A percentile compares a stretch with the other conserved stretches of the same genome.
These are phyloP conservation scores for Spongilla lacustris DNA, from an alignment of 37 sponge, comb jelly and placozoan genomes.

Conservation along the genomic window DNA sequence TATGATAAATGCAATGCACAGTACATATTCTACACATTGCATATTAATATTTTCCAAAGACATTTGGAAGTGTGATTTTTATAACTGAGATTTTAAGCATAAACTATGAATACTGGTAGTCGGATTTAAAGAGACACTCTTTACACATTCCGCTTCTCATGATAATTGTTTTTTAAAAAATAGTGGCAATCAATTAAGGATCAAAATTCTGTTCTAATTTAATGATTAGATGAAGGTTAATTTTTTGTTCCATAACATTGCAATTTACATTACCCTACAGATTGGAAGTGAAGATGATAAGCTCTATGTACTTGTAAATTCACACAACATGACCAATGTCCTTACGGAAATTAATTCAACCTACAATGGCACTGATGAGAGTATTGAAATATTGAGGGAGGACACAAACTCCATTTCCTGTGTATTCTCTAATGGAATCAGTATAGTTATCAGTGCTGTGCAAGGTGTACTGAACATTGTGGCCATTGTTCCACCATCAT, in stretches of 20 bases:
- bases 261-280: neutral
- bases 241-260: neutral
- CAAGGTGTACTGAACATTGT: constrained; percentile 28
- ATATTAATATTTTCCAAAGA: too few relatives aligned
- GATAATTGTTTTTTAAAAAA: too few relatives aligned
- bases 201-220: too few relatives aligned
- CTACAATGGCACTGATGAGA: neutral
- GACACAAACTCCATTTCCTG: neutral
- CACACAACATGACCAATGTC: constrained; percentile 24
- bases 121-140: too few relatives aligned
- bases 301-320: constrained; percentile 18
- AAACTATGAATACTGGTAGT: too few relatives aligned
- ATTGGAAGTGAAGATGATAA: neutral
- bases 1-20: too few relatives aligned
- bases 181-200: too few relatives aligned
- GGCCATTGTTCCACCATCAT: constrained; percentile 22
- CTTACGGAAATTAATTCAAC: constrained; percentile 25
- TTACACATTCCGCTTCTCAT: too few relatives aligned
- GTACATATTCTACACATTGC: too few relatives aligned
- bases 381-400: neutral
- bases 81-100: too few relatives aligned
- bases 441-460: neutral
- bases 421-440: constrained; percentile 45
- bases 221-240: neutral
- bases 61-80: too few relatives aligned